Conservation (phyloP, 1,140 invertebrate species). For the Caerostris darwini region DNA sequence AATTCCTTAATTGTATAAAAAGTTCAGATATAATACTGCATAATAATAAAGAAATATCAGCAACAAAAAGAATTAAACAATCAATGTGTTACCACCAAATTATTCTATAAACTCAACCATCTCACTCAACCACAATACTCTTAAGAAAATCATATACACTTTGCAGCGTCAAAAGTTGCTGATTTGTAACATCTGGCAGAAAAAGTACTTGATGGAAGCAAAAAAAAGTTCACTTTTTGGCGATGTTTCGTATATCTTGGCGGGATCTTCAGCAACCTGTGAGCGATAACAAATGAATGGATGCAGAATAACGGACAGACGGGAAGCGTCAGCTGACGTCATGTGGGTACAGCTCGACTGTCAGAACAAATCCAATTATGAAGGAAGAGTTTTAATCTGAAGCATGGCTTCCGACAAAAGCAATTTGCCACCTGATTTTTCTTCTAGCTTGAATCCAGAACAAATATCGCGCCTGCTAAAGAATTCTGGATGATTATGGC, state of each 20-base stretch:
- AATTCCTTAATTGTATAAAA: too few relatives aligned
- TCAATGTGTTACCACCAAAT: too few relatives aligned
- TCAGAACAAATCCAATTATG: constrained; percentile 77
- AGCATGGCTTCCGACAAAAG: constrained; percentile 73
- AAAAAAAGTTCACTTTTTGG: background rate
- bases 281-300: constrained; percentile 65
- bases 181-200: too few relatives aligned
- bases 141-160: too few relatives aligned
- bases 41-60: too few relatives aligned
- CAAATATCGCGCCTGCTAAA: constrained; percentile 33
- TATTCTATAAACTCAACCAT: too few relatives aligned
- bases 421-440: constrained; percentile 76
- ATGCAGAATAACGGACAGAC: constrained; percentile 38
- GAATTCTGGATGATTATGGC: background rate
- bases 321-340: constrained; percentile 48
- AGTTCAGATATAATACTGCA: too few relatives aligned
- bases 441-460: background rate
- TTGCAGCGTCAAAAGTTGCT: too few relatives aligned
- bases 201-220: background rate
- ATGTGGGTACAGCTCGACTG: constrained; percentile 65
- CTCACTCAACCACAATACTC: too few relatives aligned
- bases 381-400: constrained; percentile 75
- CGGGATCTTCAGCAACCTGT: constrained; percentile 22
- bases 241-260: constrained; percentile 4
- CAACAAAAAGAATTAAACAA: too few relatives aligned